Evolutionary conservation across 2,797 vertebrate genomes (phyloP), one percentile per base, ranked within the genome.

Genomic region (Sebastes taczanowskii): DNA sequence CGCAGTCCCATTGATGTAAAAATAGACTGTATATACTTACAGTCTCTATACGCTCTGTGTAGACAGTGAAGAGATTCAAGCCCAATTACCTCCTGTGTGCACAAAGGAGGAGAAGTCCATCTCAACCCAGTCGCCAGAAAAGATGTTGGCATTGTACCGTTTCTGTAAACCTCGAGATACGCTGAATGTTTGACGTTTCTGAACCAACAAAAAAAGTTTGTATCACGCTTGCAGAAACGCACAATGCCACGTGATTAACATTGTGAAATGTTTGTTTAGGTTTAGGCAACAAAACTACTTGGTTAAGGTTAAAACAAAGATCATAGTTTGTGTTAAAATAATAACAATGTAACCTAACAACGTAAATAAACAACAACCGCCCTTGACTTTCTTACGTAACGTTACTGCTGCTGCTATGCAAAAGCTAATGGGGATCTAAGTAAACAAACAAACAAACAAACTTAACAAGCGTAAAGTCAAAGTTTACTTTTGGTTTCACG

Each of bases 1-100:
- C 53, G 4, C 81, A 83, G 77, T 81, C 46, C 65, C 71, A 74
- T 85, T 84, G 60, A 85, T 90, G 80, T 91, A 91, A 89, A 93
- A 90, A 92, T 89, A 91, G 83, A 55, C 66, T 74, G 72, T 77
- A 75, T 74, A 69, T 64, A 81, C 74, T 86, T 68, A 34, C 29
- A 53, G 49, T 70, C 63, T 76, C 70, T 73, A 84, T 88, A 74
- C 23, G 18, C 66, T 80, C 55, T 72, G 64, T 38, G n/a, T 11
- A 63, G 81, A 78, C 60, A 80, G 71, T 11, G 29, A 29, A 25
- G 32, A 70, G 27, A 84, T 69, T 64, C 59, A 35, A 78, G 69
- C 66, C 63, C 74, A 75, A 30, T 78, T 74, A 75, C 7, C 52
- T 20, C 62, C 20, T 42, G 29, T 29, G 29, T 27, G 61, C 52